A percentile compares a stretch with the other conserved stretches of the same genome.
These are phyloP conservation scores for Cheilosia vulpina DNA, from an alignment of 2,888 invertebrate genomes.

Conservation along the genomic window DNA sequence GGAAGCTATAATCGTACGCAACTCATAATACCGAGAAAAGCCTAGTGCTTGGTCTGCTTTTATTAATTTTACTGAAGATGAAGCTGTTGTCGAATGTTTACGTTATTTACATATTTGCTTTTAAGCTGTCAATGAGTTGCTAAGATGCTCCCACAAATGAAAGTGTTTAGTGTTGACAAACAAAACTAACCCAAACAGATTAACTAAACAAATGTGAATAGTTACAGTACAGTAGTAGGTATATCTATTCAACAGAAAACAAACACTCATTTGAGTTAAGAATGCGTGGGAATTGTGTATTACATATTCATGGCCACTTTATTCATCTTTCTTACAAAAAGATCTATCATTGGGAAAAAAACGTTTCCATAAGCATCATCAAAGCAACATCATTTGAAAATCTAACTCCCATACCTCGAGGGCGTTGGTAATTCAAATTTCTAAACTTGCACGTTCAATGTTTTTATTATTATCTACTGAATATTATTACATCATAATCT, in stretches of 20 bases:
- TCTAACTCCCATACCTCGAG: too few species aligned
- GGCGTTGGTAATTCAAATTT: too few species aligned
- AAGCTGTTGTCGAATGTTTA: not conserved
- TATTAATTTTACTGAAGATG: too few species aligned
- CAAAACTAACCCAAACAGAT: constrained; percentile 9
- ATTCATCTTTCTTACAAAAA: not conserved
- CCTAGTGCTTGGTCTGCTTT: too few species aligned
- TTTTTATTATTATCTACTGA: not conserved
- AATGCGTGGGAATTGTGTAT: not conserved
- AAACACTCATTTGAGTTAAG: not conserved
- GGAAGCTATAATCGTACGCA: too few species aligned
- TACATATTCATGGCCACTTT: not conserved
- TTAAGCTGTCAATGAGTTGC: constrained; percentile 9
- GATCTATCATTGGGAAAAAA: too few species aligned
- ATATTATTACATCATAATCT: constrained; percentile 7
- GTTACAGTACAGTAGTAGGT: not conserved
- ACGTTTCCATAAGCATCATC: too few species aligned
- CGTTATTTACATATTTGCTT: constrained; percentile 6
- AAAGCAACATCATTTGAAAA: too few species aligned
- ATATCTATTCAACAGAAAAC: not conserved
- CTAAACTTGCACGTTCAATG: not conserved
- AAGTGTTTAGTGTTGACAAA: constrained; percentile 34
- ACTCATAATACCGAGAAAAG: too few species aligned
- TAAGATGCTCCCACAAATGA: not conserved
- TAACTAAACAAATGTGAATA: constrained; percentile 11